Conservation (phyloP, 2,797 vertebrate species). For the Catharus ustulatus region DNA sequence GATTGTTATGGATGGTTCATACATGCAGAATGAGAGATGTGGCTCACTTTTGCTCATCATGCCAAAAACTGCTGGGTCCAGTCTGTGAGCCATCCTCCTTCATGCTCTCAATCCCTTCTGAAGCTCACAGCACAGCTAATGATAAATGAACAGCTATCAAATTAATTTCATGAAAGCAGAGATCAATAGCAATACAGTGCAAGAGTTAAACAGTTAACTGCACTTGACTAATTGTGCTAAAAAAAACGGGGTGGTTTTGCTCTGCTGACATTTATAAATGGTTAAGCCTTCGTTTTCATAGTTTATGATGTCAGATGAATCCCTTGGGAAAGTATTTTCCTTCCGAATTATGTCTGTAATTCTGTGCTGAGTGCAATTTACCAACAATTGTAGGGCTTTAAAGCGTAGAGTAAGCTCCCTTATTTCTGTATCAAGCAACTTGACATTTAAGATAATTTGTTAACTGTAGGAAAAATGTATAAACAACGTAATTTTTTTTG, state of each 20-base stretch:
- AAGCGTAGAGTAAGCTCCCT: slow-evolving; percentile 17
- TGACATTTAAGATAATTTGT: slow-evolving; percentile 61
- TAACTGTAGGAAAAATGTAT: slow-evolving; percentile 44
- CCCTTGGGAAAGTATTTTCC: slow-evolving; percentile 39
- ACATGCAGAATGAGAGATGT: not conserved
- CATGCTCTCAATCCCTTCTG: not conserved
- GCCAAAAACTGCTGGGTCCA: not conserved
- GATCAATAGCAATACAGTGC: not conserved
- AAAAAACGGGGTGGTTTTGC: not conserved
- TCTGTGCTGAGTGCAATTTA: slow-evolving; percentile 41
- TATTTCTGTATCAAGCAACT: slow-evolving; percentile 41
- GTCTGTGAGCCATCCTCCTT: not conserved
- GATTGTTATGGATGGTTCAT: not conserved
- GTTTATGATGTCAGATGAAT: slow-evolving; percentile 46
- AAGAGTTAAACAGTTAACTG: slow-evolving; percentile 5
- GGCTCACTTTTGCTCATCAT: not conserved
- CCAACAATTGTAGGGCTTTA: slow-evolving; percentile 54
- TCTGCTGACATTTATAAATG: slow-evolving; percentile 41
- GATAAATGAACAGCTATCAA: not conserved
- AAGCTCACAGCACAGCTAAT: not conserved
- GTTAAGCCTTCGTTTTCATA: slow-evolving; percentile 14
- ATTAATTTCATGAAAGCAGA: slow-evolving; percentile 18
- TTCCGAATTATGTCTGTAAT: slow-evolving; percentile 15
- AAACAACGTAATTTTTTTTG: slow-evolving; percentile 53
- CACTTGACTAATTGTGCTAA: not conserved